These are phyloP conservation scores for Alcis repandata DNA, from an alignment of 2,888 invertebrate species.

Conservation along the genomic window DNA sequence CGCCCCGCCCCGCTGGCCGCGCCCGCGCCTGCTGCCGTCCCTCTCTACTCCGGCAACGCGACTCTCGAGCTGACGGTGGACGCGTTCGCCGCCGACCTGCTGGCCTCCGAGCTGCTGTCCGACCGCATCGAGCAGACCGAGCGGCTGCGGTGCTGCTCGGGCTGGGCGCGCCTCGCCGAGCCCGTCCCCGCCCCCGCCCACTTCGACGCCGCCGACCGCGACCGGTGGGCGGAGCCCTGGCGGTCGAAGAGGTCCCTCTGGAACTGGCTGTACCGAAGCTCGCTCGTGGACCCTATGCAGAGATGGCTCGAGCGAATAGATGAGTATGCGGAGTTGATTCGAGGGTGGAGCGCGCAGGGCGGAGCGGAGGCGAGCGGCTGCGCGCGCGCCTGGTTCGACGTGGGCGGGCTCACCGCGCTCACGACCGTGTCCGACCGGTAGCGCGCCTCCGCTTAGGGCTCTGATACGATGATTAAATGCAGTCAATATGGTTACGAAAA, in stretches of 20 bases:
- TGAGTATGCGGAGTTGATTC: slow-evolving; percentile 58
- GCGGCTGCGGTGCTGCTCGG: slow-evolving; percentile 64
- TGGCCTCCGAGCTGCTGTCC: slow-evolving; percentile 30
- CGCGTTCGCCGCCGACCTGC: slow-evolving; percentile 43
- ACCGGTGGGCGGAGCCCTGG: slow-evolving; percentile 56
- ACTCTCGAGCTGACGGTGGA: slow-evolving; percentile 48
- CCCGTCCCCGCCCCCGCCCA: slow-evolving; percentile 45
- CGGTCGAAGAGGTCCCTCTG: slow-evolving; percentile 67
- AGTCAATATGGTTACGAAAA: slow-evolving; percentile 6
- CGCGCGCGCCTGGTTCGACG: slow-evolving; percentile 62
- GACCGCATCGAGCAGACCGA: slow-evolving; percentile 36
- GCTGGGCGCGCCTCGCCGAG: slow-evolving; percentile 60
- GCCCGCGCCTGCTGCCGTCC: slow-evolving; percentile 36
- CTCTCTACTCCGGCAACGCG: slow-evolving; percentile 47
- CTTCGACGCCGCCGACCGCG: slow-evolving; percentile 39
- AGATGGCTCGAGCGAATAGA: slow-evolving; percentile 73
- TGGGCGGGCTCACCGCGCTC: slow-evolving; percentile 60
- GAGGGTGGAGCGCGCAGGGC: slow-evolving; percentile 23
- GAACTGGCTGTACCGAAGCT: slow-evolving; percentile 73
- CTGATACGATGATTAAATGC: slow-evolving; percentile 1
- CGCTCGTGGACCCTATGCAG: slow-evolving; percentile 71
- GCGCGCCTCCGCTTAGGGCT: slow-evolving; percentile 23
- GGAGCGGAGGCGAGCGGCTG: slow-evolving; percentile 17
- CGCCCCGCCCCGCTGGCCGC: slow-evolving; percentile 41
- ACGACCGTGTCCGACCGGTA: slow-evolving; percentile 70